Evolutionary conservation across 2,888 invertebrate genomes (phyloP), one percentile per base, ranked within the genome.

Genomic region (Drosophila mercatorum): DNA sequence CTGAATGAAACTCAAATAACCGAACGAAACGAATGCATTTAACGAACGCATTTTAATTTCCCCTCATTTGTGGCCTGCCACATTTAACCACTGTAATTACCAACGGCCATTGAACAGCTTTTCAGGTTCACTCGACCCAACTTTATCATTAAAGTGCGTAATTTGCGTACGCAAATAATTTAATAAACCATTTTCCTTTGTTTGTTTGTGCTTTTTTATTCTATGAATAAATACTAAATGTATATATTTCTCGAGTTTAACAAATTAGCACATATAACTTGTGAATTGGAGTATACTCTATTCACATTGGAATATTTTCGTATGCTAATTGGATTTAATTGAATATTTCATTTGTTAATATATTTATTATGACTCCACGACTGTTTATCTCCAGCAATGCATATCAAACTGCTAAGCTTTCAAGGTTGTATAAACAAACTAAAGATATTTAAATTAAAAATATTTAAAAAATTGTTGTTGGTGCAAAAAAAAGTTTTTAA

Each of bases 21-120:
- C 3, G 31, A 52, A 52, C 34, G 57, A 60, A 55, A 52, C 34
- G 57, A 60, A 55, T 60, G 22, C 43, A 67, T 43, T 34, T 36
- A 34, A 2, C 52, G 26, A 34, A 2, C 46, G 26, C 47, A 43
- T 51, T 51, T 52, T 47, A 28, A 55, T 47, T 49, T 58, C 8
- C 28, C 41, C 10, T 60, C 67, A 47, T 51, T 68, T 73, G 59
- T 36, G 43, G 43, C 49, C 51, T 34, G 10, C 36, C 17, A 57
- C 46, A 46, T 46, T 61, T 52, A 28, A 43, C 11, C 40, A 41
- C 69, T 14, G 11, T 46, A 28, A 69, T 71, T 69, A 56, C 34
- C 38, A 17, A 3, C 14, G 41, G 7, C 10, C 31, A 51, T 4
- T 26, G 22, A 34, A 44, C 53, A 53, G 55, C 34, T 43, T 61